A percentile compares a stretch with the other conserved stretches of the same genome.
phyloP scores from a whole-genome alignment of 2,888 invertebrate species.

The Parnassius smintheus region DNA sequence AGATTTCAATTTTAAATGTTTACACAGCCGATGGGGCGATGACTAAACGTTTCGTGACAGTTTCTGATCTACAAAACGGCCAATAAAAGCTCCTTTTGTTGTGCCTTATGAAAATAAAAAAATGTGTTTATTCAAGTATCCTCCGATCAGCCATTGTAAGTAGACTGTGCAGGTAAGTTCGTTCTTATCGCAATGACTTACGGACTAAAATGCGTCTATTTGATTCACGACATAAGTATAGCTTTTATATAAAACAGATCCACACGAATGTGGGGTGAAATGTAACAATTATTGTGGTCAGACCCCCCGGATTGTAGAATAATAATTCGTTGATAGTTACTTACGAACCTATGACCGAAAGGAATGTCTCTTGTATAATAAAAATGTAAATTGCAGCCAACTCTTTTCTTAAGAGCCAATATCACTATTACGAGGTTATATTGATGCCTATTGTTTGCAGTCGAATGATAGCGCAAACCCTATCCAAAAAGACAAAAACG shows the following conservation, averaged over 20 bases:
- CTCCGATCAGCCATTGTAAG: slow-evolving; percentile 29
- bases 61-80: slow-evolving; percentile 71
- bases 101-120: slow-evolving; percentile 57
- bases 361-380: no score
- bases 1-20: slow-evolving; percentile 51
- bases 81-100: slow-evolving; percentile 70
- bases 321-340: not conserved
- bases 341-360: no score
- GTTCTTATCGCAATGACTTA: slow-evolving; percentile 32
- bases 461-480: no score
- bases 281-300: slow-evolving; percentile 45
- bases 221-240: slow-evolving; percentile 31
- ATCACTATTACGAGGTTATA: no score
- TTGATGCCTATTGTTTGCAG: no score
- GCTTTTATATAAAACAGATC: slow-evolving; percentile 46
- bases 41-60: slow-evolving; percentile 68
- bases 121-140: slow-evolving; percentile 52
- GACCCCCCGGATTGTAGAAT: slow-evolving; percentile 49
- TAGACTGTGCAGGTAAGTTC: slow-evolving; percentile 25
- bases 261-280: slow-evolving; percentile 50
- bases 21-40: slow-evolving; percentile 65
- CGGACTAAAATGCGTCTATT: slow-evolving; percentile 33
- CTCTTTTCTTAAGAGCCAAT: no score
- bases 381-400: no score
- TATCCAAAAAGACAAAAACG: no score